Base-by-base conservation (phyloP, 2,113 vertebrate genomes). In the Ceyx cyanopectus region DNA sequence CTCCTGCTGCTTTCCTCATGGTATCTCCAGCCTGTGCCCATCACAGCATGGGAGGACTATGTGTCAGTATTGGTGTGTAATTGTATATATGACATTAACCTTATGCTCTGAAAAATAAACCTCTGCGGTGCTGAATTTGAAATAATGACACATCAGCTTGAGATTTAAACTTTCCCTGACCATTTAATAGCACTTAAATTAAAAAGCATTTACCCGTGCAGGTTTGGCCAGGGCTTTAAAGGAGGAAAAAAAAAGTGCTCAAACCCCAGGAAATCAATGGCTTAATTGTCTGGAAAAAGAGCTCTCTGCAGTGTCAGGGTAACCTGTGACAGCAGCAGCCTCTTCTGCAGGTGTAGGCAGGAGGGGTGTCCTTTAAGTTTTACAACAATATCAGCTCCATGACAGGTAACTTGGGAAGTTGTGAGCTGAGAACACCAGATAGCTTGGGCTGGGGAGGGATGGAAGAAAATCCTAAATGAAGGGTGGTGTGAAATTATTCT, bases 281-380 rank as follows among this genome's bases (percentile, higher is more conserved):
- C 41, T 79, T 87, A 93, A 92, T 89, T 58, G 62, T 65, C 77
- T 89, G 87, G 94, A 94, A 94, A 94, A 93, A 79, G 63, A 79
- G 68, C 88, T 89, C 58, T 40, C 57, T 81, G 29, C 48, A 72
- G 34, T 87, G 70, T 54, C 69, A 92, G 74, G 74, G 56, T 74
- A 86, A 84, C 78, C 61, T 84, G 65, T 26, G 77, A 90, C 73
- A 94, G 66, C 74, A 72, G 10, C 19, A 65, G 62, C 34, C 84
- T 72, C 0, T 81, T 84, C 70, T 79, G 40, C 75, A 89, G 70
- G n/a, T 60, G 41, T 14, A 50, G 74, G 46, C 57, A 81, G 58
- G 79, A 34, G 63, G 29, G 77, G 83, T 90, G 43, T 75, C n/a
- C 24, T 14, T 77, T 45, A 73, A 61, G 24, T 81, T 70, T 74